Evolutionary conservation across 2,113 vertebrate genomes (phyloP), one percentile per base, ranked within the genome.

Genomic region (Rana temporaria): DNA sequence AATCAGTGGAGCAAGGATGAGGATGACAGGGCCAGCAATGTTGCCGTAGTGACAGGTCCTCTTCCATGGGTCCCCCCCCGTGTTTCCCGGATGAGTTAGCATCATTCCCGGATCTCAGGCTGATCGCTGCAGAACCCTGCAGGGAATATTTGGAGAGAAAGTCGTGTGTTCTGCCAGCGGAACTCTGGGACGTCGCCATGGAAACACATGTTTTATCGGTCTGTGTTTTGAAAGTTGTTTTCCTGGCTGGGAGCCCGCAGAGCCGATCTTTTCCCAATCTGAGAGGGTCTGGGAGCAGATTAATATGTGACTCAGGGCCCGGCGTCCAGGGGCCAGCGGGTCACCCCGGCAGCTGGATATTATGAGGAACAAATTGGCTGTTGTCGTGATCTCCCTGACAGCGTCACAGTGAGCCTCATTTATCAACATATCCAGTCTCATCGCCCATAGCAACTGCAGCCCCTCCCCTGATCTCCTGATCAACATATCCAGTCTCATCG

Each of bases 161-260:
- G 53, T 15, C 26, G 34, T 68, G 19, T 56, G 26, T 69, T 79
- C 57, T 38, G 78, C 63, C 32, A 38, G 53, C 14, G 18, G 78
- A 59, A 59, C 30, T 59, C 20, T 4, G 53, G 32, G 26, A 15
- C 32, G 53, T 79, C 56, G 64, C 78, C 78, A 69, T 69, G 78
- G 78, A 38, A 66, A 79, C 16, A 7, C n/a, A 6, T 30, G 19
- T 69, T 69, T 79, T 69, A 60, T 63, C n/a, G 26, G 19, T 59
- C 68, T 79, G 62, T 79, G 20, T 79, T 68, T 79, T 26, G 16
- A 16, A 34, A 38, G 2, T 76, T 63, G 34, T 57, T 78, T 79
- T 68, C 53, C 53, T 79, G 64, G 78, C 78, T 59, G 5, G 52
- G 19, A 38, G 11, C 38, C 15, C 3, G 17, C 6, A 52, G 3